phyloP scores from a whole-genome alignment of 1,140 invertebrate genomes.

The Diabrotica undecimpunctata region DNA sequence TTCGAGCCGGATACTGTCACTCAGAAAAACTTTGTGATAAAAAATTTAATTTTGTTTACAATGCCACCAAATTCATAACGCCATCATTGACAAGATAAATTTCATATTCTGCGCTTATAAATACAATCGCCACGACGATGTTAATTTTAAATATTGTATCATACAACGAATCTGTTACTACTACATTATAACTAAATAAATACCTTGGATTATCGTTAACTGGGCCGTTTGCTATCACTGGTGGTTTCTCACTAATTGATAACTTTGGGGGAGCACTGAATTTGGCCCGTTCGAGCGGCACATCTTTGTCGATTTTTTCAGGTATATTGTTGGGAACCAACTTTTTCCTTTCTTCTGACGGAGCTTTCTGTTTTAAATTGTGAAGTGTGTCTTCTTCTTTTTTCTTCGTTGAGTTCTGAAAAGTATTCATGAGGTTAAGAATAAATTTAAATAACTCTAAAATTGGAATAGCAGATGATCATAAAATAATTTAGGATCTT shows the following conservation, averaged over 20 bases:
- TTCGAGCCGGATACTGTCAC: too few species aligned
- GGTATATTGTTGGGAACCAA: conserved; percentile 21
- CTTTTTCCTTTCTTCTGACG: conserved; percentile 21
- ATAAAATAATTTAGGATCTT: too few species aligned
- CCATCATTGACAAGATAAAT: too few species aligned
- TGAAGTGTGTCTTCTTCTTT: not conserved
- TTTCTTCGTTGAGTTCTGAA: not conserved
- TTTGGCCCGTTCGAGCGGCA: conserved; percentile 15
- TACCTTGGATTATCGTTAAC: conserved; percentile 12
- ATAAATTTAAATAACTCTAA: too few species aligned
- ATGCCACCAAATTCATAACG: too few species aligned
- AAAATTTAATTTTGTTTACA: too few species aligned
- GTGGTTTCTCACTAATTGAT: conserved; percentile 12
- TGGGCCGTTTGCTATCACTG: conserved; percentile 9
- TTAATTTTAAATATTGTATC: too few species aligned
- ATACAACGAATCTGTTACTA: too few species aligned
- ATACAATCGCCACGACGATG: too few species aligned
- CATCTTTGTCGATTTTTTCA: conserved; percentile 23
- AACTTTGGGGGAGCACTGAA: conserved; percentile 23
- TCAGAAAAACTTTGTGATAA: too few species aligned
- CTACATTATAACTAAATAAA: not conserved
- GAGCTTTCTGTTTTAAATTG: not conserved
- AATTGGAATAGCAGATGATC: too few species aligned
- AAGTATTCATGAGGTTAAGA: not conserved
- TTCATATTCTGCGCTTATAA: too few species aligned